phyloP scores from a whole-genome alignment of 2,113 vertebrate species.

The Gorsachius goisagi region DNA sequence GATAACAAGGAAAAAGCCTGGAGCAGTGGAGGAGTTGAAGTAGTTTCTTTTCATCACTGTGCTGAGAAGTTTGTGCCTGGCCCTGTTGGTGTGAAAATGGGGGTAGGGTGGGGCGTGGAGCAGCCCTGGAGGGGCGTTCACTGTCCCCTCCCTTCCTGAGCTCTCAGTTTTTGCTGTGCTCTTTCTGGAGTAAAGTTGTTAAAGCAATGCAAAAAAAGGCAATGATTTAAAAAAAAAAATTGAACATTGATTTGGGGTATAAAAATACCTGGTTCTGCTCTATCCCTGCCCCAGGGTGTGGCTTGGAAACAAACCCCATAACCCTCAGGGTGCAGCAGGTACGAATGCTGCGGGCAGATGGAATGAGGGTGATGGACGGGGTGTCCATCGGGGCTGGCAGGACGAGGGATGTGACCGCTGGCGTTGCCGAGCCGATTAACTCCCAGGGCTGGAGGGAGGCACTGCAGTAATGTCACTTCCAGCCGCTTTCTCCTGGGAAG shows the following conservation, averaged over 20 bases:
- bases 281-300: background rate
- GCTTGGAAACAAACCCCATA: background rate
- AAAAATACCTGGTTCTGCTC: background rate
- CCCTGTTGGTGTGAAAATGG: background rate
- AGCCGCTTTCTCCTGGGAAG: background rate
- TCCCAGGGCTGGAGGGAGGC: background rate
- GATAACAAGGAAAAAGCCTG: background rate
- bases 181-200: background rate
- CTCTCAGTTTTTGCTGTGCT: background rate
- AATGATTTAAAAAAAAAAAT: background rate
- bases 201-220: background rate
- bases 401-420: background rate
- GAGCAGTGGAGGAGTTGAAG: background rate
- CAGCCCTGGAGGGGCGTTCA: background rate
- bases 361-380: background rate
- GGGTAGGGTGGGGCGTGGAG: fast-evolving
- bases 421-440: background rate
- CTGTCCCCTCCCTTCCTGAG: background rate
- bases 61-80: background rate
- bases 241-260: background rate
- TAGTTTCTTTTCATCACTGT: background rate
- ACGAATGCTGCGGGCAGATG: fast-evolving
- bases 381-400: background rate
- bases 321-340: background rate
- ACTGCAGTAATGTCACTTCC: background rate